Base-by-base conservation (phyloP, 2,888 invertebrate species). In the Agrypnus murinus region DNA sequence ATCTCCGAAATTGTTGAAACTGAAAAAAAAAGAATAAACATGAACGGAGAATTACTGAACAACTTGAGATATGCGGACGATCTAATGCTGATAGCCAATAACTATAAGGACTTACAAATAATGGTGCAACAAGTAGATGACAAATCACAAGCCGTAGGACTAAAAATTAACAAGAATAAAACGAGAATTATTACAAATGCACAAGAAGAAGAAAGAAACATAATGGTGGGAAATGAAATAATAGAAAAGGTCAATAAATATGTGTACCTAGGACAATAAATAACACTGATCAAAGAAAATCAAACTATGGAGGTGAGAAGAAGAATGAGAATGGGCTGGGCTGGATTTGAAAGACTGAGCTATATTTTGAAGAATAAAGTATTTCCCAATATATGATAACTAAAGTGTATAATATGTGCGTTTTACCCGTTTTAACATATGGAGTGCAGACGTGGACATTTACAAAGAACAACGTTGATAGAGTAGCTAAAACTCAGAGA, bases 161-260 rank as follows among this genome's bases (percentile, higher is more conserved):
- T 58, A 58, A 58, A 58, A 15, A 38, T 58, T 17, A 58, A 17
- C 58, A 38, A 58, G 58, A 58, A 38, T 15, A 58, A 58, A 58
- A 58, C 36, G 10, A 58, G 40, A 58, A 58, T 58, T 19, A 38
- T 58, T 9, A 58, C 25, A 58, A 36, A n/a, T n/a, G n/a, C n/a
- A n/a, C n/a, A n/a, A n/a, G n/a, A n/a, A n/a, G n/a, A n/a, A n/a
- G n/a, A n/a, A n/a, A n/a, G 14, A 58, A 58, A 58, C 9, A 58
- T 58, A 38, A 58, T 15, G 32, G 40, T 58, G 15, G 58, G 58
- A 38, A 38, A 38, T 38, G 58, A 58, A 58, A 19, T 58, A 17
- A 58, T 58, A 58, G 19, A 58, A 58, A 58, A 38, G 38, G 36
- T 58, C n/a, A 32, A 58, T 19, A 58, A 58, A 34, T 57, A 36